Evolutionary conservation across 2,797 vertebrate species (phyloP).

Genomic region (Acanthurus tractus): DNA sequence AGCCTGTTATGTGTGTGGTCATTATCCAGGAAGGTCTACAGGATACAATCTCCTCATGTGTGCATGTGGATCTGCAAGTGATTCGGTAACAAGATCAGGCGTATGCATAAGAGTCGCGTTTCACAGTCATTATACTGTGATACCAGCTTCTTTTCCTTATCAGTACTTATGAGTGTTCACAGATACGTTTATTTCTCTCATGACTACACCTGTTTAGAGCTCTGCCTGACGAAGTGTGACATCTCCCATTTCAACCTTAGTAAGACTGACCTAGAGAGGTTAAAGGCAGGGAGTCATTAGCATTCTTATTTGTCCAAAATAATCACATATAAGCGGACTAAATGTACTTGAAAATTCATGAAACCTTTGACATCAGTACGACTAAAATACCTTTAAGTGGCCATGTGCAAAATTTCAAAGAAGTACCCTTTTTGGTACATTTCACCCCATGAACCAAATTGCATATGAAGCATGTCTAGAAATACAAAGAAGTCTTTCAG

Average conservation of each 20-base stretch:
- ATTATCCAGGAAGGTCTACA: not conserved
- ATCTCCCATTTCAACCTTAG: conserved; percentile 5
- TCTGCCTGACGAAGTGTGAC: not conserved
- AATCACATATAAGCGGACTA: no score
- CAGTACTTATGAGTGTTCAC: not conserved
- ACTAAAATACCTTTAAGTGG: no score
- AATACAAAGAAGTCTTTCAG: no score
- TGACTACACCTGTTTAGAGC: conserved; percentile 1
- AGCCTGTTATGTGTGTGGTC: conserved; percentile 7
- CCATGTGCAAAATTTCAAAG: no score
- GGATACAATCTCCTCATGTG: conserved; percentile 4
- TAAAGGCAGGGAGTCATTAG: no score
- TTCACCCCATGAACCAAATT: no score
- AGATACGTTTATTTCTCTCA: conserved; percentile 7
- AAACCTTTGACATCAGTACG: no score
- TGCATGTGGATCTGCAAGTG: not conserved
- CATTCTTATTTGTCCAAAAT: no score
- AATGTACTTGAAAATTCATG: no score
- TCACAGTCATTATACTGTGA: not conserved
- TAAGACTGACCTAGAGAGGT: no score
- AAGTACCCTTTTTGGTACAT: no score
- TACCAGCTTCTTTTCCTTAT: conserved; percentile 1
- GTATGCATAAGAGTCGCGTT: not conserved
- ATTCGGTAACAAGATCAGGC: conserved; percentile 3
- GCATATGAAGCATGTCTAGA: no score